Percentiles rank a stretch among this genome's conserved stretches.
phyloP scores from a whole-genome alignment of 1,140 invertebrate species.

The Eumaeus atala region DNA sequence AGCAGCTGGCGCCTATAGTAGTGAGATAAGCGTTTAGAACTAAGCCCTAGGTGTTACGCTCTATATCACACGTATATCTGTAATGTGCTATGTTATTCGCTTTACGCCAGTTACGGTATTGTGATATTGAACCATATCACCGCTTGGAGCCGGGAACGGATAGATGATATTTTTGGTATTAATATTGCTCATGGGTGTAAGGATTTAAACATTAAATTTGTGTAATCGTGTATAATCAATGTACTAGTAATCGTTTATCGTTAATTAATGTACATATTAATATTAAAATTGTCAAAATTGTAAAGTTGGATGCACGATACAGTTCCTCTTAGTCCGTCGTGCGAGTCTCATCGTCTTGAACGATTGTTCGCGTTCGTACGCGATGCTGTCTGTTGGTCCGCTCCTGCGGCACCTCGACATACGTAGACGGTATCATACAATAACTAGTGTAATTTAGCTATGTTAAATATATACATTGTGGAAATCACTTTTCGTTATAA shows the following conservation, averaged over 20 bases:
- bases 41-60: constrained; percentile 4
- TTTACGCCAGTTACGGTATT: constrained; percentile 35
- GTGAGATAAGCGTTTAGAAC: constrained; percentile 1
- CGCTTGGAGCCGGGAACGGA: constrained; percentile 43
- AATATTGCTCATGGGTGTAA: constrained; percentile 58
- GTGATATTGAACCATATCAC: constrained; percentile 63
- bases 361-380: constrained; percentile 35
- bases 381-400: constrained; percentile 1
- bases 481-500: constrained; percentile 30
- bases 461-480: constrained; percentile 32
- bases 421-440: constrained; percentile 50
- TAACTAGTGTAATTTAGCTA: constrained; percentile 42
- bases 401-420: constrained; percentile 21
- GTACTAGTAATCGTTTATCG: constrained; percentile 40
- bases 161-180: constrained; percentile 67
- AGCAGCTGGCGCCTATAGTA: too few species aligned
- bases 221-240: constrained; percentile 36
- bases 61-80: constrained; percentile 7
- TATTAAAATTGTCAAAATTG: constrained; percentile 58
- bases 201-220: constrained; percentile 36
- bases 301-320: constrained; percentile 66
- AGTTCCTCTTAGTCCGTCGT: constrained; percentile 71
- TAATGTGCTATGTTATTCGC: constrained; percentile 17
- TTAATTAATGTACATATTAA: constrained; percentile 53
- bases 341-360: constrained; percentile 52